phyloP scores from a whole-genome alignment of 2,113 vertebrate genomes.

The Callionymus lyra region DNA sequence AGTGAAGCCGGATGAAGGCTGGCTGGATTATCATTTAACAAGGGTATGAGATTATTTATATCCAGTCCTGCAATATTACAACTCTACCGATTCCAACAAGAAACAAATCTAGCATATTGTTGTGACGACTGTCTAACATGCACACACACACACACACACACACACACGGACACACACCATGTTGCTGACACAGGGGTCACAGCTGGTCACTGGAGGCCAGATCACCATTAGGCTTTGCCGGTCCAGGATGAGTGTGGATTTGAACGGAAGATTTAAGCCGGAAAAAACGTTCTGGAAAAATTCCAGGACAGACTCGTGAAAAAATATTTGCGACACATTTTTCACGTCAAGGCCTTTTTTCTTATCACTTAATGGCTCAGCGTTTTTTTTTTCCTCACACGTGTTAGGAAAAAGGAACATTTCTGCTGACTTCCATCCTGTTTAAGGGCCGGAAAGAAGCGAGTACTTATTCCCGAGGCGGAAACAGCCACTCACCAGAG shows the following conservation, averaged over 20 bases:
- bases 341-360: slow-evolving; percentile 18
- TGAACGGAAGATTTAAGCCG: slow-evolving; percentile 53
- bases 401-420: slow-evolving; percentile 1
- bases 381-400: slow-evolving; percentile 7
- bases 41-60: too few species aligned
- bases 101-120: too few species aligned
- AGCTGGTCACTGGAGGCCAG: slow-evolving; percentile 35
- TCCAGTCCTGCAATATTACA: background rate
- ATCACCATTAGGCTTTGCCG: slow-evolving; percentile 34
- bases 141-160: slow-evolving; percentile 1
- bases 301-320: slow-evolving; percentile 23
- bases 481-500: too few species aligned
- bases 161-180: background rate
- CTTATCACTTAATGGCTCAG: slow-evolving; percentile 9
- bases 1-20: slow-evolving; percentile 2
- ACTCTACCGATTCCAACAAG: too few species aligned
- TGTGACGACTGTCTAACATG: background rate
- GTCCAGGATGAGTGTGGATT: slow-evolving; percentile 52
- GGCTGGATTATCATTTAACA: slow-evolving; percentile 3
- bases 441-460: slow-evolving; percentile 15
- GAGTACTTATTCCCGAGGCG: too few species aligned
- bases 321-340: slow-evolving; percentile 11
- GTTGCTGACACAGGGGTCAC: slow-evolving; percentile 19
- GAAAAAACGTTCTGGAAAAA: slow-evolving; percentile 48
- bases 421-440: slow-evolving; percentile 24